Evolutionary conservation across 2,797 vertebrate species (phyloP).

Genomic region (Falco rusticolus): DNA sequence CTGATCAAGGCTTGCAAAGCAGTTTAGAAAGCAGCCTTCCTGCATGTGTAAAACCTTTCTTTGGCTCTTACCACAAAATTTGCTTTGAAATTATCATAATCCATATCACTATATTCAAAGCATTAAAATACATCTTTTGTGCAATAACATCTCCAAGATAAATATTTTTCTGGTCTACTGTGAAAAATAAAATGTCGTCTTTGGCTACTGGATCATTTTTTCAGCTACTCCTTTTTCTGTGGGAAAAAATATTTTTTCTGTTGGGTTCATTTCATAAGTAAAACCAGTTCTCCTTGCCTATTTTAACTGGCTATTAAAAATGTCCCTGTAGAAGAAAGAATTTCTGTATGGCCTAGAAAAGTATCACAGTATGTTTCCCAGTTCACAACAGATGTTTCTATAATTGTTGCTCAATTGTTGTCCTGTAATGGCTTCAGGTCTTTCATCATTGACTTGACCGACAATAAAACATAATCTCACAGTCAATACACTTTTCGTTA

Average conservation of each 20-base stretch:
- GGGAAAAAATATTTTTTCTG: background rate
- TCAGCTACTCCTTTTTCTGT: background rate
- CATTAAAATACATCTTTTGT: background rate
- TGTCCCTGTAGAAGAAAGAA: background rate
- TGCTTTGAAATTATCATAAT: background rate
- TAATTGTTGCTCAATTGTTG: conserved; percentile 9
- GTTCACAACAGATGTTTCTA: background rate
- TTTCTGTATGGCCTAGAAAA: background rate
- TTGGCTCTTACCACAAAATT: background rate
- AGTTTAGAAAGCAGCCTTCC: background rate
- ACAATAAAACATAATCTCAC: conserved; percentile 24
- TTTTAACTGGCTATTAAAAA: background rate
- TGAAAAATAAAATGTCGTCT: background rate
- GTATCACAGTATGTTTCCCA: background rate
- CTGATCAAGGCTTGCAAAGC: background rate
- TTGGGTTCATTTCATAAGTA: background rate
- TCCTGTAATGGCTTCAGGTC: background rate
- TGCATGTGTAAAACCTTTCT: background rate
- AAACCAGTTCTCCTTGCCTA: background rate
- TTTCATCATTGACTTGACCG: background rate
- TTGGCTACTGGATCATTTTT: background rate
- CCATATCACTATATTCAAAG: background rate
- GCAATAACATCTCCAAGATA: background rate
- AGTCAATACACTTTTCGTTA: background rate
- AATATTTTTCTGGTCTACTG: conserved; percentile 2